These are phyloP conservation scores for Conger conger DNA, from an alignment of 2,113 vertebrate species.

Conservation along the genomic window DNA sequence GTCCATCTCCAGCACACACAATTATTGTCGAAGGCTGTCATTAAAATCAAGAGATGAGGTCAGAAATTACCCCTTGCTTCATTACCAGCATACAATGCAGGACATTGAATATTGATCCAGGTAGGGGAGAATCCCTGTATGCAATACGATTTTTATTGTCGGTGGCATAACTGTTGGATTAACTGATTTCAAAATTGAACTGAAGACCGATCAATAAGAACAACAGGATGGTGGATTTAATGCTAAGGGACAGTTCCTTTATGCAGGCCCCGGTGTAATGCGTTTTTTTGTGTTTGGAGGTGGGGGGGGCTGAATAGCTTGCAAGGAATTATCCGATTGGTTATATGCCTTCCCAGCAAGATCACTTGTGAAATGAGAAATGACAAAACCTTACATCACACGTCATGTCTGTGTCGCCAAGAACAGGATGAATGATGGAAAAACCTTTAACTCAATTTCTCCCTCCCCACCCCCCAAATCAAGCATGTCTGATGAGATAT, in stretches of 20 bases:
- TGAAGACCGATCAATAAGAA: background rate
- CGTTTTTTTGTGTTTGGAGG: background rate
- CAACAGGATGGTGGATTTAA: background rate
- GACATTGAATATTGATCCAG: background rate
- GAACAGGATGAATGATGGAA: background rate
- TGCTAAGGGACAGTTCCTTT: background rate
- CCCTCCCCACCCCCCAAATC: background rate
- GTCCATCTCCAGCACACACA: background rate
- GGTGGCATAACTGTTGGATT: background rate
- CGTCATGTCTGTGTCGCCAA: background rate
- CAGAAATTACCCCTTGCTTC: background rate
- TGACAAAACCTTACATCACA: background rate
- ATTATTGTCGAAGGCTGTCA: background rate
- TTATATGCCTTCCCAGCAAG: background rate
- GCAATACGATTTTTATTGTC: background rate
- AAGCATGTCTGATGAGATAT: background rate
- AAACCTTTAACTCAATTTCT: background rate
- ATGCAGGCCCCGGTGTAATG: background rate
- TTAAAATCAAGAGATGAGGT: slow-evolving; percentile 1
- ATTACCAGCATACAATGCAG: background rate
- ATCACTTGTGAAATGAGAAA: slow-evolving; percentile 2
- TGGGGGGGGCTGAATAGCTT: background rate
- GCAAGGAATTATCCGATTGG: background rate
- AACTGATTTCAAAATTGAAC: background rate
- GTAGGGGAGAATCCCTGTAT: background rate